A percentile compares a stretch with the other conserved stretches of the same genome.
Evolutionary conservation across 2,113 vertebrate genomes (phyloP).

Genomic region (Pelvicachromis taeniatus): DNA sequence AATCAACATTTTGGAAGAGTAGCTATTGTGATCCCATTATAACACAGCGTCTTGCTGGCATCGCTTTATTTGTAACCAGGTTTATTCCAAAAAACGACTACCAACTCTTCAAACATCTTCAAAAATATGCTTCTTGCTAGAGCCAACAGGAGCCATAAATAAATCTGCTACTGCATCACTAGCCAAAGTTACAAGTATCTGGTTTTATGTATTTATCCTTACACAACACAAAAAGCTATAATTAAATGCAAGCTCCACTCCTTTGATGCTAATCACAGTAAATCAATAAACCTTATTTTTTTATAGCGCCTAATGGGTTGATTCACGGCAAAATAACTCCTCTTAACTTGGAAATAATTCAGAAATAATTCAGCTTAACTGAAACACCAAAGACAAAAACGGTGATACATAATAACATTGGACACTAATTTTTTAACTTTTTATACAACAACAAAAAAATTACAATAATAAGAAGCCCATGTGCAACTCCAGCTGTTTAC

Average conservation of each 20-base stretch:
- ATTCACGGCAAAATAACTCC: neutral
- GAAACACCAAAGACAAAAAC: neutral
- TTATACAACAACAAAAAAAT: neutral
- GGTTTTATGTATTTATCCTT: neutral
- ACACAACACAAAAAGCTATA: neutral
- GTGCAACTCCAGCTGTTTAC: neutral
- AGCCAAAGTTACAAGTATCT: neutral
- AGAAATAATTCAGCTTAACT: too few relatives aligned
- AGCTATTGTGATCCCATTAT: neutral
- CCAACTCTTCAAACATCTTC: neutral
- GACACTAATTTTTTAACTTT: neutral
- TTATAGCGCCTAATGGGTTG: neutral
- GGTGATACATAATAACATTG: neutral
- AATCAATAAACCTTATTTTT: neutral
- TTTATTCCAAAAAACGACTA: neutral
- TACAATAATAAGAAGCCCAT: neutral
- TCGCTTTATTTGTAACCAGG: neutral
- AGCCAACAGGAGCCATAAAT: neutral
- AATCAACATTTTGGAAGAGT: neutral
- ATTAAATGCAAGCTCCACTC: neutral
- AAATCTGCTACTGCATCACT: neutral
- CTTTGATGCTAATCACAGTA: neutral
- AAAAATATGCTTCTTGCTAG: neutral
- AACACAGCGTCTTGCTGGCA: neutral
- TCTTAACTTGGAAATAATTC: too few relatives aligned